Conservation (phyloP, 2,888 invertebrate species). For the Mythimna lalbum region DNA sequence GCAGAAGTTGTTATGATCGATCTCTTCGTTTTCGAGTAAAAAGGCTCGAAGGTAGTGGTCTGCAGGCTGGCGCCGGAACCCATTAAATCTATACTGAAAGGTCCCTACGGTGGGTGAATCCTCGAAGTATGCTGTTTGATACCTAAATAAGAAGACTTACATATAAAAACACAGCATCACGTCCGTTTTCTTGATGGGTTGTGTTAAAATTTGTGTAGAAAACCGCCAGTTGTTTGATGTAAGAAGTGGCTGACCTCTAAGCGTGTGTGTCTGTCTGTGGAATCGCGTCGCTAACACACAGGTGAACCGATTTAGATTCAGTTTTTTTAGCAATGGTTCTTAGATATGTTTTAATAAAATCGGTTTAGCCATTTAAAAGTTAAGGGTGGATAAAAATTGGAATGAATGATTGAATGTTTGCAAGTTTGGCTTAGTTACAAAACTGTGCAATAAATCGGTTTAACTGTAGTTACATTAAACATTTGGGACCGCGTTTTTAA, state of each 20-base stretch:
- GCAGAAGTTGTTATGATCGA: slow-evolving; percentile 67
- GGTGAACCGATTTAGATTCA: no score
- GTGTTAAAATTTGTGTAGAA: neutral
- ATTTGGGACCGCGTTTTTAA: neutral
- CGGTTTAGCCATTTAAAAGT: no score
- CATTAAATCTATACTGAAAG: slow-evolving; percentile 96
- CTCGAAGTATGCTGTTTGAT: slow-evolving; percentile 95
- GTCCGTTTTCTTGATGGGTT: neutral
- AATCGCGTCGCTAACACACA: no score
- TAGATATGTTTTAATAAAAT: no score
- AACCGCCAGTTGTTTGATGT: neutral
- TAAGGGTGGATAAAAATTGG: no score
- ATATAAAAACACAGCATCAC: neutral
- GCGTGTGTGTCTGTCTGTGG: no score
- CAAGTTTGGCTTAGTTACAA: no score
- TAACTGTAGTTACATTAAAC: no score
- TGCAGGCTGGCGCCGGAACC: slow-evolving; percentile 95
- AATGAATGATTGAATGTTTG: no score
- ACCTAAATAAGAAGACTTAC: slow-evolving; percentile 72
- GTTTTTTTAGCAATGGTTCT: no score
- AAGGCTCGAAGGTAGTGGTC: slow-evolving; percentile 97
- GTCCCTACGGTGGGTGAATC: slow-evolving; percentile 96
- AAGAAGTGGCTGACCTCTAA: neutral
- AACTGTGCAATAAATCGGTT: no score
- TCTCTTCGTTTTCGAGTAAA: slow-evolving; percentile 91